Conservation (phyloP, 2,888 invertebrate species). For the Cryptosula pallasiana region DNA sequence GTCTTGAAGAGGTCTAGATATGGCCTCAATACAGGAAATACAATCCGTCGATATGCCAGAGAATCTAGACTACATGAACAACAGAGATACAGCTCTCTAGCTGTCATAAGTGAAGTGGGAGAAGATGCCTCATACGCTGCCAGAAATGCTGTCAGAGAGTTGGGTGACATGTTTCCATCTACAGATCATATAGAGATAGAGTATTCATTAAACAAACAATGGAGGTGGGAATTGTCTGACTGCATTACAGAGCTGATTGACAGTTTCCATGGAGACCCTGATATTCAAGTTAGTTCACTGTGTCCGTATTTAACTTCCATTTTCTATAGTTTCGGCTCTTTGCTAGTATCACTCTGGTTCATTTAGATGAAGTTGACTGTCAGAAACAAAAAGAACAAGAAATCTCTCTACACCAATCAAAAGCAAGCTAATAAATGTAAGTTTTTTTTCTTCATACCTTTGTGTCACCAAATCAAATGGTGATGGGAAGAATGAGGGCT, state of each 20-base stretch:
- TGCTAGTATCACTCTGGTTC: too few relatives aligned
- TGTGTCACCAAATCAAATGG: too few relatives aligned
- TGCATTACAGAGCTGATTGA: neutral
- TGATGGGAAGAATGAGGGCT: too few relatives aligned
- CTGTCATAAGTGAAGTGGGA: neutral
- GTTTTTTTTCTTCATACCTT: too few relatives aligned
- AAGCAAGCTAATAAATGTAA: too few relatives aligned
- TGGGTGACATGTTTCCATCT: neutral
- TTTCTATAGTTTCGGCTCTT: too few relatives aligned
- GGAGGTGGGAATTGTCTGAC: constrained; percentile 25
- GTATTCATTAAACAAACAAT: constrained; percentile 25
- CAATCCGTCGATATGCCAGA: neutral
- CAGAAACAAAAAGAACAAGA: too few relatives aligned
- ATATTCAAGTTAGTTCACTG: neutral
- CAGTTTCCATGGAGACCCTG: neutral
- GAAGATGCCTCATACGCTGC: neutral
- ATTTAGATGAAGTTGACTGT: too few relatives aligned
- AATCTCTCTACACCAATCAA: too few relatives aligned
- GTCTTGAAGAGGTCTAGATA: neutral
- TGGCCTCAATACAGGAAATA: neutral
- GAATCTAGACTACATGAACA: neutral
- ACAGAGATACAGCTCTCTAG: neutral
- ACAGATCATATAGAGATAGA: neutral
- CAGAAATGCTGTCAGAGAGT: neutral
- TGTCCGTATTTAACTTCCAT: too few relatives aligned